Conservation (phyloP, 2,888 invertebrate genomes). For the Dicranocentrus wangi region DNA sequence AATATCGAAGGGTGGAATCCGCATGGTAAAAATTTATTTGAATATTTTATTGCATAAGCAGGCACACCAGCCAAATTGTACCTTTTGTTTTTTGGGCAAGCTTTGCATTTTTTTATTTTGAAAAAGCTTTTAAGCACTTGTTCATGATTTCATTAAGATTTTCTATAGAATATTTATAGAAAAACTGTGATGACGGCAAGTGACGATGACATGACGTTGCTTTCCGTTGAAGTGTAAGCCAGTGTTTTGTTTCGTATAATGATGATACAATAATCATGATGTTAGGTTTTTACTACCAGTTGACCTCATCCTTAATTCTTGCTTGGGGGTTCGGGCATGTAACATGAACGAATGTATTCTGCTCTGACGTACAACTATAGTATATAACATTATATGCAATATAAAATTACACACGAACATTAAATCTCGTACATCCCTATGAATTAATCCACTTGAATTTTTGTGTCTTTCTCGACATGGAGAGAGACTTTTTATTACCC, state of each 20-base stretch:
- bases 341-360: no score
- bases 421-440: not conserved
- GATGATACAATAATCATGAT: constrained; percentile 15
- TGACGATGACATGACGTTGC: no score
- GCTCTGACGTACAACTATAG: not conserved
- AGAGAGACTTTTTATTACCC: not conserved
- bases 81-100: not conserved
- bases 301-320: constrained; percentile 48
- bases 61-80: not conserved
- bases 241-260: constrained; percentile 4
- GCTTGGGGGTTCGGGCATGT: constrained; percentile 14
- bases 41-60: not conserved
- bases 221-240: not conserved
- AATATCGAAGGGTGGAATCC: no score
- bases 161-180: constrained; percentile 1
- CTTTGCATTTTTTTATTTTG: no score
- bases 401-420: constrained; percentile 4
- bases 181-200: not conserved
- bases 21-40: no score
- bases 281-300: constrained; percentile 15
- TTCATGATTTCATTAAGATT: constrained; percentile 4
- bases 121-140: not conserved
- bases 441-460: not conserved
- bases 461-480: not conserved
- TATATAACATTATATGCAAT: not conserved